Base-by-base conservation (phyloP, 2,888 invertebrate genomes). In the Yponomeuta plumbellus region DNA sequence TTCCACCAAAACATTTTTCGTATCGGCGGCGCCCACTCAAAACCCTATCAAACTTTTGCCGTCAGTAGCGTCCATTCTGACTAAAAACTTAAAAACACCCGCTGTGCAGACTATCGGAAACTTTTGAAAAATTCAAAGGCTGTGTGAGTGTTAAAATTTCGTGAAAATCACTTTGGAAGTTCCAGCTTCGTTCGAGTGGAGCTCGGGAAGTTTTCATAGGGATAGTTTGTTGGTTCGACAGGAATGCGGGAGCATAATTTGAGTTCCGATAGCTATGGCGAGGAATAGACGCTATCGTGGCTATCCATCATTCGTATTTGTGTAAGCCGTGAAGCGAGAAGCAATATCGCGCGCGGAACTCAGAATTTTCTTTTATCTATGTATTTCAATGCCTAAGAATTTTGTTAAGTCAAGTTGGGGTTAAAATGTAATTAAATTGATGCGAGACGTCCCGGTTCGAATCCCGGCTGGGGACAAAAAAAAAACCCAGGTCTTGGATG, bases 201-300 rank as follows among this genome's bases (percentile, higher is more conserved):
- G 80, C 78, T 80, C 75, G 76, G 78, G 65, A 81, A 85, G 79
- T 85, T 84, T 85, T 82, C 83, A 84, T 80, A 79, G 76, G 73
- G 70, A 78, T 81, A 86, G 79, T 88, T 84, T 11, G 61, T 59
- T 59, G 59, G 59, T 22, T 22, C 59, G 21, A 58, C n/a, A n/a
- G 58, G 22, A 22, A 58, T 20, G 58, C 11, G 58, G 58, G 22
- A 58, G 58, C n/a, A 20, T 58, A 58, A 58, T 58, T 58, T 22
- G 20, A 20, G 20, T 58, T 58, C 20, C 58, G 22, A 58, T 58
- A 21, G 56, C n/a, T 58, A 21, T 13, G 26, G 61, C 22, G 61
- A 22, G 11, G 61, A n/a, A 26, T 61, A 34, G 11, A 13, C 61
- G 61, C 11, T 11, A 26, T 61, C 23, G 6, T 34, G 26, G 26